Base-by-base conservation (phyloP, 2,113 vertebrate species). In the Brachionichthys hirsutus region DNA sequence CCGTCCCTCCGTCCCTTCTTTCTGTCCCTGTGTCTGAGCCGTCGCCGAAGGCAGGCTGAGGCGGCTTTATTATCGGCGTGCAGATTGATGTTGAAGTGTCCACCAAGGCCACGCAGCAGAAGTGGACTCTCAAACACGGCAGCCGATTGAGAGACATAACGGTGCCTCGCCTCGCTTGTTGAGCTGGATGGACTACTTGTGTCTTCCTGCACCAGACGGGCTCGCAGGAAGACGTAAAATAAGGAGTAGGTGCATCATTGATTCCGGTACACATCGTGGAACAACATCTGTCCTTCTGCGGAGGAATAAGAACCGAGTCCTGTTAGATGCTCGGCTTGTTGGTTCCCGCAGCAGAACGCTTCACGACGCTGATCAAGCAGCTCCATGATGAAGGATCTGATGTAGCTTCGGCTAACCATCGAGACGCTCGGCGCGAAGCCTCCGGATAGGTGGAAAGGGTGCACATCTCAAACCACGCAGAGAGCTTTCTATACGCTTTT, bases 361-460 rank as follows among this genome's bases (percentile, higher is more conserved):
- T 11, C 34, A 34, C 54, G 53, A 63, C 11, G 3, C 24, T 48
- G 57, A 78, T 72, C 11, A 70, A 73, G 65, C 40, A 48, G 70
- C 19, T 58, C 36, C 62, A 62, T 73, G 65, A 48, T 57, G 53
- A 71, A 76, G 12, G 42, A 67, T 78, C 14, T 56, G 16, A 53
- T n/a, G n/a, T n/a, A n/a, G n/a, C n/a, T n/a, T n/a, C n/a, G 56
- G 63, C 64, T 55, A 2, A 45, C 1, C 12, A 35, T 41, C 51
- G 35, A 46, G 42, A 16, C 52, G 6, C 20, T 30, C 9, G 0
- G 40, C 19, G 50, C 73, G 70, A 55, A 30, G 8, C 55, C 64
- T n/a, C n/a, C n/a, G n/a, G n/a, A n/a, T n/a, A n/a, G n/a, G 53
- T 80, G 78, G 62, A 83, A 84, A 80, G 67, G 73, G 62, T 73